These are phyloP conservation scores for Tenthredo distinguenda DNA, from an alignment of 2,888 invertebrate species.

Conservation along the genomic window DNA sequence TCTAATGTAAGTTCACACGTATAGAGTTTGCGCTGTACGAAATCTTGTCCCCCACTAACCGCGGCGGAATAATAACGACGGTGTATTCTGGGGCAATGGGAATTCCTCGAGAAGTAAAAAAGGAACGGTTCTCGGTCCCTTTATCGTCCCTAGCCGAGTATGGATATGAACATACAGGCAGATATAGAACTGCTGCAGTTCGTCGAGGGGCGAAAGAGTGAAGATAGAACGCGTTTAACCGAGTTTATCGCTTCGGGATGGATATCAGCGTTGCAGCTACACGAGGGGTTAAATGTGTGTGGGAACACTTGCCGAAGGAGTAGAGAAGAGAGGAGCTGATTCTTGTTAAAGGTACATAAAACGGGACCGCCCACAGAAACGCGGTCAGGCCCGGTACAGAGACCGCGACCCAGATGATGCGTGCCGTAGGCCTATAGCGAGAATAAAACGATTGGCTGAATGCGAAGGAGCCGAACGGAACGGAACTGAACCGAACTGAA, in stretches of 20 bases:
- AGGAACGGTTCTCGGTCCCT: not conserved
- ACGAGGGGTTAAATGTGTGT: constrained; percentile 2
- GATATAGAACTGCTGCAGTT: not conserved
- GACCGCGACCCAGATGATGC: constrained; percentile 53
- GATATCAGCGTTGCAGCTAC: not conserved
- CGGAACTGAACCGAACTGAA: not conserved
- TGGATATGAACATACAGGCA: not conserved
- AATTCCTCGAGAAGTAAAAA: constrained; percentile 21
- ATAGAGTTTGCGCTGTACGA: not conserved
- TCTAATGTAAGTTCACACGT: constrained; percentile 39
- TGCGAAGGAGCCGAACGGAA: not conserved
- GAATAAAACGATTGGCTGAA: constrained; percentile 26
- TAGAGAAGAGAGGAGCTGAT: constrained; percentile 61
- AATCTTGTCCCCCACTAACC: constrained; percentile 4
- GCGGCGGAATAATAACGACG: constrained; percentile 12
- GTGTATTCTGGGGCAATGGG: constrained; percentile 34
- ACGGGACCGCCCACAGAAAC: constrained; percentile 62
- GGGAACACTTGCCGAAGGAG: constrained; percentile 46
- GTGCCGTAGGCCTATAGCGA: constrained; percentile 33
- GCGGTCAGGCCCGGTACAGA: constrained; percentile 43
- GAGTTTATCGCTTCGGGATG: not conserved
- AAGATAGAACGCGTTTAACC: not conserved
- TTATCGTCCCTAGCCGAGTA: not conserved
- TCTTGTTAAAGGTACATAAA: constrained; percentile 60
- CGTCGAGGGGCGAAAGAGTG: not conserved